Evolutionary conservation across 30 jellyfish, hydroid and myxozoan species (phyloP).

Genomic region (Mastigias papua): DNA sequence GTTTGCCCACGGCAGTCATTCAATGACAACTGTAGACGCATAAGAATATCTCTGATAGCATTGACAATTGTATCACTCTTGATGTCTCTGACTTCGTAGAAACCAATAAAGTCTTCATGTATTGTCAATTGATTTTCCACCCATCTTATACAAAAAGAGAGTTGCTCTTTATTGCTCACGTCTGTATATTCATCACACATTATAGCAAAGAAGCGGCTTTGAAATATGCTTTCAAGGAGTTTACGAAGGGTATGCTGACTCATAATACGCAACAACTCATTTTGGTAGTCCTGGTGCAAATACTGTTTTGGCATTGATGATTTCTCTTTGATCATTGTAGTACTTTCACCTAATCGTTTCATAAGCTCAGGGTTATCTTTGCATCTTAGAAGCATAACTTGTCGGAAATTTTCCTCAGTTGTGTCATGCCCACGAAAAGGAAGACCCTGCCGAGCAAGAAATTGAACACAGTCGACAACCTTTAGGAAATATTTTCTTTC

Average conservation of each 20-base stretch:
- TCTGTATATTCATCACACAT: slow-evolving; percentile 83
- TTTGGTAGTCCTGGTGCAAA: slow-evolving; percentile 15
- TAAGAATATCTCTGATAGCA: slow-evolving; percentile 59
- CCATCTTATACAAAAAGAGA: slow-evolving; percentile 62
- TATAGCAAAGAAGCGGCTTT: slow-evolving; percentile 62
- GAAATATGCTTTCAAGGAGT: slow-evolving; percentile 16
- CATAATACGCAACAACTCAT: slow-evolving; percentile 42
- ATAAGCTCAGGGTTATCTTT: slow-evolving; percentile 58
- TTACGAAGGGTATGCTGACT: slow-evolving; percentile 42
- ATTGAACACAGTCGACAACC: slow-evolving; percentile 44
- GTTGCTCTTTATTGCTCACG: slow-evolving; percentile 57
- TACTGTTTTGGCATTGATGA: slow-evolving; percentile 59
- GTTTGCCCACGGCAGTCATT: slow-evolving; percentile 77
- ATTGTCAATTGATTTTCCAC: slow-evolving; percentile 35
- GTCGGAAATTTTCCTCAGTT: slow-evolving; percentile 41
- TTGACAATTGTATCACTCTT: slow-evolving; percentile 72
- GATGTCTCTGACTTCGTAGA: slow-evolving; percentile 60
- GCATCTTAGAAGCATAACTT: slow-evolving; percentile 69
- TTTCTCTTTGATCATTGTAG: slow-evolving; percentile 38
- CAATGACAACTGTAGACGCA: slow-evolving; percentile 77
- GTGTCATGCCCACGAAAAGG: neutral
- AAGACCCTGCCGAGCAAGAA: slow-evolving; percentile 60
- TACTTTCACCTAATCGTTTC: too few species aligned
- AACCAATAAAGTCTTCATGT: slow-evolving; percentile 76
- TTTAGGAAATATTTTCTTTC: slow-evolving; percentile 59